Percentiles rank a stretch among this genome's conserved stretches.
phyloP scores from a whole-genome alignment of 2,113 vertebrate genomes.

The Psephotus haematonotus region DNA sequence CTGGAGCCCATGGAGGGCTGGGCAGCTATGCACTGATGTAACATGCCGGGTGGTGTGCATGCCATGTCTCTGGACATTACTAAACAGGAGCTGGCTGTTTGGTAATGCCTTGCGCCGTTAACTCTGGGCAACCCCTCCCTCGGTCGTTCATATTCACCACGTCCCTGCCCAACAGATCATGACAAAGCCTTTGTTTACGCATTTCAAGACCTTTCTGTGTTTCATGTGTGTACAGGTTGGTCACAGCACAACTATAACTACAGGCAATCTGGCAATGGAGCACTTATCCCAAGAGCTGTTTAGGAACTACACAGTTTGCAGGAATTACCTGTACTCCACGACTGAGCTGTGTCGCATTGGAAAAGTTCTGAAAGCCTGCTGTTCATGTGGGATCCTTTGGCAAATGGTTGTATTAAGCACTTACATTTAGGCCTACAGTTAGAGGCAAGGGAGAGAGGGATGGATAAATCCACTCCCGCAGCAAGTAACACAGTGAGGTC shows the following conservation, averaged over 20 bases:
- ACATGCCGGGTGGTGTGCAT: fast-evolving
- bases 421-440: not conserved
- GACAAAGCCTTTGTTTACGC: not conserved
- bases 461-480: not conserved
- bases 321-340: not conserved
- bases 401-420: not conserved
- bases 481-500: not conserved
- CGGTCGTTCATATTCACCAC: not conserved
- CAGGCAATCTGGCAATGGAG: not conserved
- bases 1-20: not conserved
- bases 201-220: not conserved
- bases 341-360: fast-evolving
- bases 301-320: not conserved
- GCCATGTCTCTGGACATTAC: not conserved
- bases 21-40: not conserved
- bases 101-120: not conserved
- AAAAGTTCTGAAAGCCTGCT: not conserved
- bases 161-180: not conserved
- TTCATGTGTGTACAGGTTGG: not conserved
- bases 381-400: not conserved
- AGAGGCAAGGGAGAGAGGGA: not conserved
- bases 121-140: not conserved
- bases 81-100: not conserved
- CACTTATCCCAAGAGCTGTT: not conserved
- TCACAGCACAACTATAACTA: not conserved